These are phyloP conservation scores for Epistrophe grossulariae DNA, from an alignment of 2,888 invertebrate species.

Conservation along the genomic window DNA sequence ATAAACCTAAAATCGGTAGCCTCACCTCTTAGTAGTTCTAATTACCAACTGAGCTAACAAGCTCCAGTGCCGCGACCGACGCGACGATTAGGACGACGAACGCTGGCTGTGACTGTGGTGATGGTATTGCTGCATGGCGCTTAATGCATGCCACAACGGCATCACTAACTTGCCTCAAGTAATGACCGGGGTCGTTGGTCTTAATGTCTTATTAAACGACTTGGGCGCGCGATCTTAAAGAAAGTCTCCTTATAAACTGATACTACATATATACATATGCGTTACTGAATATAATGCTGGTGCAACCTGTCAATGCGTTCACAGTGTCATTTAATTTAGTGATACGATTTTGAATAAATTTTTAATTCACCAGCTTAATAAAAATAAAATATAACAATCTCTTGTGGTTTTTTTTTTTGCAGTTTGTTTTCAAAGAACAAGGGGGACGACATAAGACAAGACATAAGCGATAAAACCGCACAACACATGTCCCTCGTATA, in stretches of 20 bases:
- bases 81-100: no score
- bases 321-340: conserved; percentile 70
- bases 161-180: conserved; percentile 45
- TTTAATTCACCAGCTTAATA: conserved; percentile 59
- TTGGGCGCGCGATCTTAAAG: conserved; percentile 61
- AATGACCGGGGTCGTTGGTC: conserved; percentile 65
- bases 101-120: not conserved
- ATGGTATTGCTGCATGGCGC: conserved; percentile 48
- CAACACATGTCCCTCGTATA: conserved; percentile 28
- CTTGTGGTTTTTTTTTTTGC: conserved; percentile 25
- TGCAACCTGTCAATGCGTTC: conserved; percentile 67
- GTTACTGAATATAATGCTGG: not conserved
- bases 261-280: not conserved
- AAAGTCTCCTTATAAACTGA: conserved; percentile 1
- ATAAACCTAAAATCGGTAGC: conserved; percentile 66
- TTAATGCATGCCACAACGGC: conserved; percentile 43
- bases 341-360: conserved; percentile 71
- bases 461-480: conserved; percentile 34
- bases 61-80: not conserved
- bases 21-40: conserved; percentile 68
- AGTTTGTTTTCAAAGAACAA: conserved; percentile 20
- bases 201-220: conserved; percentile 70
- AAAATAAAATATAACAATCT: conserved; percentile 45
- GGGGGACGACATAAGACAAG: conserved; percentile 39
- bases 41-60: conserved; percentile 60